Evolutionary conservation across 2,797 vertebrate species (phyloP).

Genomic region (Ambastaia sidthimunki): DNA sequence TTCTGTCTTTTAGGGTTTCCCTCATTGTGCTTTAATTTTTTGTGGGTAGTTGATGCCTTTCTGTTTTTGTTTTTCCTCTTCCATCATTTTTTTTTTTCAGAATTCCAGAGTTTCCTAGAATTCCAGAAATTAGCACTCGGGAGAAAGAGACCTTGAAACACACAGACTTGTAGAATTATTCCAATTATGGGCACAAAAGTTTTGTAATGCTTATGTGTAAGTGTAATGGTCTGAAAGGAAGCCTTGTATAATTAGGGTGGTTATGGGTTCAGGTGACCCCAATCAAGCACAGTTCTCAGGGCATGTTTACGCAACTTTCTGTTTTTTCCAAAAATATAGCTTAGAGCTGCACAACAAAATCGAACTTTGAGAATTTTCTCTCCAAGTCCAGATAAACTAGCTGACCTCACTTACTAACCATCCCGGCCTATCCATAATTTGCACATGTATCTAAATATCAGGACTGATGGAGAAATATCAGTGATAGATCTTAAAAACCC

Average conservation of each 20-base stretch:
- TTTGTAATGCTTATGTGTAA: slow-evolving; percentile 12
- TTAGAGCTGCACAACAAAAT: neutral
- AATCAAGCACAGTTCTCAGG: neutral
- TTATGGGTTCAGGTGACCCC: slow-evolving; percentile 7
- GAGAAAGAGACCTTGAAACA: neutral
- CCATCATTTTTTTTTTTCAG: slow-evolving; percentile 8
- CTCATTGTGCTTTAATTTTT: slow-evolving; percentile 22
- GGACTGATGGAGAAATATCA: neutral
- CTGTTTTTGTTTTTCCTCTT: slow-evolving; percentile 20
- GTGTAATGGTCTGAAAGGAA: neutral
- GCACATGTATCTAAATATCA: neutral
- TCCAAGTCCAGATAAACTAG: neutral
- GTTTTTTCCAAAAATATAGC: neutral
- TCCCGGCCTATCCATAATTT: neutral
- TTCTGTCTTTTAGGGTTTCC: slow-evolving; percentile 12
- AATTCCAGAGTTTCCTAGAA: neutral
- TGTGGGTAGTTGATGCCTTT: slow-evolving; percentile 21
- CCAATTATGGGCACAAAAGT: slow-evolving; percentile 3
- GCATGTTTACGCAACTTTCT: neutral
- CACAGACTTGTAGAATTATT: slow-evolving; percentile 2
- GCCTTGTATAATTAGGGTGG: slow-evolving; percentile 3
- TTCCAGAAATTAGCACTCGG: slow-evolving; percentile 19
- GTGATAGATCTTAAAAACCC: neutral
- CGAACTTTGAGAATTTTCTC: neutral
- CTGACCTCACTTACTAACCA: neutral